Percentiles rank a stretch among this genome's conserved stretches.
phyloP scores from a whole-genome alignment of 2,888 invertebrate species.

The Drosophila dives region DNA sequence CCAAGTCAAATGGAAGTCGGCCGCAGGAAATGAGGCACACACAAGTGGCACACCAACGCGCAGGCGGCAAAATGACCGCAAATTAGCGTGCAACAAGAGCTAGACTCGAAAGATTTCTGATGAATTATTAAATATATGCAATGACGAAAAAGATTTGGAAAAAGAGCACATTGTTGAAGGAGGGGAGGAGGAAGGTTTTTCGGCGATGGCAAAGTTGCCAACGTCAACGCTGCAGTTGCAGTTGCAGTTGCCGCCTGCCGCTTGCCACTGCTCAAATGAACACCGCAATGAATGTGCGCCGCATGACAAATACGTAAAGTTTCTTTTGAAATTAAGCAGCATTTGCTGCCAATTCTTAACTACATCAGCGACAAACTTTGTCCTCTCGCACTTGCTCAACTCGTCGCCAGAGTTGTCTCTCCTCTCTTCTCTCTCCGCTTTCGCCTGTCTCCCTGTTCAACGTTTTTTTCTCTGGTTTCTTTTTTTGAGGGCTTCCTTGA shows the following conservation, averaged over 20 bases:
- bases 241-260: conserved; percentile 23
- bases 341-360: conserved; percentile 82
- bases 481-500: conserved; percentile 28
- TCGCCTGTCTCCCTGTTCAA: conserved; percentile 20
- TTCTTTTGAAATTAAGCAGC: conserved; percentile 82
- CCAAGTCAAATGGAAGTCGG: conserved; percentile 76
- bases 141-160: conserved; percentile 20
- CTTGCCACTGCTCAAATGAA: conserved; percentile 76
- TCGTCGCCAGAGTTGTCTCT: conserved; percentile 19
- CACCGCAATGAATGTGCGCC: conserved; percentile 81
- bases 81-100: conserved; percentile 60
- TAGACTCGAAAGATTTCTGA: conserved; percentile 43
- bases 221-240: conserved; percentile 25
- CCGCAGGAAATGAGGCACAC: conserved; percentile 75
- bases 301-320: conserved; percentile 81
- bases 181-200: background rate
- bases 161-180: background rate
- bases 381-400: conserved; percentile 55
- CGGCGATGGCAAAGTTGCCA: conserved; percentile 49
- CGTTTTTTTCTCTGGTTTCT: conserved; percentile 44
- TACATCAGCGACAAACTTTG: conserved; percentile 80
- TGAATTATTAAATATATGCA: conserved; percentile 68
- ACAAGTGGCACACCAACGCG: conserved; percentile 46
- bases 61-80: conserved; percentile 48
- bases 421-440: background rate